Evolutionary conservation across 1,140 invertebrate genomes (phyloP).

Genomic region (Ceratina calcarata): DNA sequence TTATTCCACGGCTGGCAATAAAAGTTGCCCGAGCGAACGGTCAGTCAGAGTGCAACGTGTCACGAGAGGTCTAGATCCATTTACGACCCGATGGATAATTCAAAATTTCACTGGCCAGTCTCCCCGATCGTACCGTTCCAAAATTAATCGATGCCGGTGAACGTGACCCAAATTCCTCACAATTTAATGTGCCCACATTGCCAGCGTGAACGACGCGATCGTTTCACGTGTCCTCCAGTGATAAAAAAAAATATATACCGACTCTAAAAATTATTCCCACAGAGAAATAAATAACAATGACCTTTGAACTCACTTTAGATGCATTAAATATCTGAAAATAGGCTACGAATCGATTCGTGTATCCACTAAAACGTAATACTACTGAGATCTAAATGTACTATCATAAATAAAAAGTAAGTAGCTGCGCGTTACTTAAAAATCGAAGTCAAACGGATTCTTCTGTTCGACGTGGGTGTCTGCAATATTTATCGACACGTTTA

Average conservation of each 20-base stretch:
- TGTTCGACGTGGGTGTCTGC: neutral
- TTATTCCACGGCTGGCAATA: neutral
- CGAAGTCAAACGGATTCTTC: slow-evolving; percentile 3
- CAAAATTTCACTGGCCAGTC: neutral
- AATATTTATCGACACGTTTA: slow-evolving; percentile 24
- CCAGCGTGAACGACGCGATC: neutral
- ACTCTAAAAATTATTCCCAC: neutral
- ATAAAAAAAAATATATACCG: neutral
- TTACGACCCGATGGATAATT: neutral
- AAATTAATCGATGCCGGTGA: slow-evolving; percentile 34
- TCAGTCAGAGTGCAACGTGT: neutral
- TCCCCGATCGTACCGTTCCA: neutral
- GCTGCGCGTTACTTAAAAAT: neutral
- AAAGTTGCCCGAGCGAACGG: neutral
- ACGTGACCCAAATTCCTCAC: slow-evolving; percentile 37
- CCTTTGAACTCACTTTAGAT: too few relatives aligned
- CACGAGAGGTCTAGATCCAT: neutral
- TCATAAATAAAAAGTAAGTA: too few relatives aligned
- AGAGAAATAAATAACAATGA: too few relatives aligned
- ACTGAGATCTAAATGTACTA: neutral
- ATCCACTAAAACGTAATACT: too few relatives aligned
- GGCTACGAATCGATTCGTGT: too few relatives aligned
- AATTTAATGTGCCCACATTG: slow-evolving; percentile 12
- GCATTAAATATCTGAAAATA: too few relatives aligned
- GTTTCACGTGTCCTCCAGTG: neutral